Evolutionary conservation across 1,140 invertebrate species (phyloP), one percentile per base, ranked within the genome.

Genomic region (Polypedilum vanderplanki): DNA sequence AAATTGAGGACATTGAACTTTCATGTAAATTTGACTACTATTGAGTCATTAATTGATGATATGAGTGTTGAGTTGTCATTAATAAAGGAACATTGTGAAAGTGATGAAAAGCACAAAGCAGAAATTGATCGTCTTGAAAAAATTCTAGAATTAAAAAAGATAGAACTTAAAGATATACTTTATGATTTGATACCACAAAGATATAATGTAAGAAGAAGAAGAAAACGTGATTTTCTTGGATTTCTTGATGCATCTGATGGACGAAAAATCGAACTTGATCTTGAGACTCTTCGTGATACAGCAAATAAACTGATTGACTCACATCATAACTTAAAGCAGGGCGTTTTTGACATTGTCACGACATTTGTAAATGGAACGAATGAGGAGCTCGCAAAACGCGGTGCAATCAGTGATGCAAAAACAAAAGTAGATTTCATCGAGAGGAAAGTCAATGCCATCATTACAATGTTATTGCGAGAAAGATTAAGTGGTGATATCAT

Each of bases 401-500:
- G 12, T n/a, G 12, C 12, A 57, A 57, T 57, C 10, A n/a, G 12
- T n/a, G n/a, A 12, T n/a, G 46, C 46, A 57, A n/a, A n/a, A 15
- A n/a, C 46, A n/a, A n/a, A n/a, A 57, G n/a, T n/a, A 4, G 46
- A 57, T n/a, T 12, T n/a, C 12, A n/a, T 57, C 46, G 46, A 57
- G 12, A 57, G 46, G 46, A 57, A 57, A 57, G 46, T 57, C 46
- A 57, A 57, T 57, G 46, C 46, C 8, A 57, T 57, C 46, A 57
- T 57, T n/a, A 57, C 12, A 15, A 57, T 57, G 46, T 15, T 57
- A n/a, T 57, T n/a, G n/a, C 12, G n/a, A 57, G 46, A 57, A 12
- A 57, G 46, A 57, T 57, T 57, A 57, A 57, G 46, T n/a, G 46
- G 46, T 57, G 46, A 57, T 12, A 57, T 57, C 46, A 57, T 57